phyloP scores from a whole-genome alignment of 2,888 invertebrate species.

The Lithophane leautieri region DNA sequence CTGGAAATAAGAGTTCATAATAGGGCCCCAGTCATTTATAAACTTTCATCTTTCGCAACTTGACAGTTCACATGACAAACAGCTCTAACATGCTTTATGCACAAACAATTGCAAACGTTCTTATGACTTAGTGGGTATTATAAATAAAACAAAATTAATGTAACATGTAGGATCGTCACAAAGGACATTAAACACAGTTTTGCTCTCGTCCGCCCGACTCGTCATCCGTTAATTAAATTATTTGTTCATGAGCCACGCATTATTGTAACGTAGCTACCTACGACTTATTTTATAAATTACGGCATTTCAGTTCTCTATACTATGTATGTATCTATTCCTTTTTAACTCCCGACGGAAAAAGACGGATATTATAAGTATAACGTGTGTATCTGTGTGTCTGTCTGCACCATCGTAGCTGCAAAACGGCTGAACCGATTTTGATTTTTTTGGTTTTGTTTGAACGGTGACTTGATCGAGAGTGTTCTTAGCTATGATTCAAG shows the following conservation, averaged over 20 bases:
- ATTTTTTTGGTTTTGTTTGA: too few species aligned
- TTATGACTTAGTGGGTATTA: slow-evolving; percentile 8
- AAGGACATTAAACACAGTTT: slow-evolving; percentile 60
- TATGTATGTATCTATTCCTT: background rate
- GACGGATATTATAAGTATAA: too few species aligned
- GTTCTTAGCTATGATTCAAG: too few species aligned
- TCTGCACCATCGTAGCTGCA: too few species aligned
- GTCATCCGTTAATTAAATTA: slow-evolving; percentile 54
- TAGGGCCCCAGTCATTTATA: background rate
- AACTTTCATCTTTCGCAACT: background rate
- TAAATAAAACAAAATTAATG: slow-evolving; percentile 10
- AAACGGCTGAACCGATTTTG: too few species aligned
- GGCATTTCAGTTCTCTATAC: background rate
- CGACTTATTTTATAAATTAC: slow-evolving; percentile 15
- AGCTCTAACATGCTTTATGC: background rate
- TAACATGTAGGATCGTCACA: slow-evolving; percentile 27
- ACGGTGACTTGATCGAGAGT: too few species aligned
- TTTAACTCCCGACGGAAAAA: too few species aligned
- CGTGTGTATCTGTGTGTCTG: too few species aligned
- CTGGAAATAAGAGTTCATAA: too few species aligned
- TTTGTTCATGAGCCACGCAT: slow-evolving; percentile 47
- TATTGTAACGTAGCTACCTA: slow-evolving; percentile 11
- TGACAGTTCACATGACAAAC: background rate
- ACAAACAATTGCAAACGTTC: slow-evolving; percentile 7
- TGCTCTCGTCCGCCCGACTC: slow-evolving; percentile 49